phyloP scores from a whole-genome alignment of 1,140 invertebrate species.

The Sarcophaga peregrina region DNA sequence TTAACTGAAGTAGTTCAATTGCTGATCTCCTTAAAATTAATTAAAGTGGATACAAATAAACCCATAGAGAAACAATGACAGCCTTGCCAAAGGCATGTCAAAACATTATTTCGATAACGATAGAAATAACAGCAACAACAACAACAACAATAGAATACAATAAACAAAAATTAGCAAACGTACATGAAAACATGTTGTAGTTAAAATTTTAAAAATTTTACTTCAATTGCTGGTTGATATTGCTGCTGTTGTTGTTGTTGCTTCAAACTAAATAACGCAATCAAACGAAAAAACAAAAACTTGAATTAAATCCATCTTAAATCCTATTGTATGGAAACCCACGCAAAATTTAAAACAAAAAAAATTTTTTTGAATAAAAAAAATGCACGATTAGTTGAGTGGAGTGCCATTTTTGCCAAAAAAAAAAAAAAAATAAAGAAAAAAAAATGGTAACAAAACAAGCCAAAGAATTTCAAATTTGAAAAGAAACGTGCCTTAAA shows the following conservation, averaged over 20 bases:
- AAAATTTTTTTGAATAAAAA: not conserved
- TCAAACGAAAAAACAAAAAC: not conserved
- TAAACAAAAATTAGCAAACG: conserved; percentile 5
- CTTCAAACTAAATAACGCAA: not conserved
- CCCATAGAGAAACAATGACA: not conserved
- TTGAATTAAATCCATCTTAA: conserved; percentile 1
- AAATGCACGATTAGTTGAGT: not conserved
- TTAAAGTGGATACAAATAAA: not conserved
- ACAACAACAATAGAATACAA: not conserved
- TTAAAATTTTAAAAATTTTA: too few relatives aligned
- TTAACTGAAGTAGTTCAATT: not conserved
- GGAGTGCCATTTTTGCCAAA: not conserved
- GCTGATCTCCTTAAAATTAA: not conserved
- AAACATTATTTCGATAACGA: conserved; percentile 3
- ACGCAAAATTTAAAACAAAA: not conserved
- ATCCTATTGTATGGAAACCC: not conserved
- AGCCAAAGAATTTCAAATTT: not conserved
- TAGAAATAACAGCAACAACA: not conserved
- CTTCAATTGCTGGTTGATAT: too few relatives aligned
- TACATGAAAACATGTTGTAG: not conserved
- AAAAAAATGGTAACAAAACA: not conserved
- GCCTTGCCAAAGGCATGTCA: not conserved
- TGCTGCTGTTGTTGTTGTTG: too few relatives aligned
- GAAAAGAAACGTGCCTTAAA: conserved; percentile 2
- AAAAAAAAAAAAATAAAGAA: too few relatives aligned